Conservation (phyloP, 2,797 vertebrate species). For the Enteromius trimaculatus region DNA sequence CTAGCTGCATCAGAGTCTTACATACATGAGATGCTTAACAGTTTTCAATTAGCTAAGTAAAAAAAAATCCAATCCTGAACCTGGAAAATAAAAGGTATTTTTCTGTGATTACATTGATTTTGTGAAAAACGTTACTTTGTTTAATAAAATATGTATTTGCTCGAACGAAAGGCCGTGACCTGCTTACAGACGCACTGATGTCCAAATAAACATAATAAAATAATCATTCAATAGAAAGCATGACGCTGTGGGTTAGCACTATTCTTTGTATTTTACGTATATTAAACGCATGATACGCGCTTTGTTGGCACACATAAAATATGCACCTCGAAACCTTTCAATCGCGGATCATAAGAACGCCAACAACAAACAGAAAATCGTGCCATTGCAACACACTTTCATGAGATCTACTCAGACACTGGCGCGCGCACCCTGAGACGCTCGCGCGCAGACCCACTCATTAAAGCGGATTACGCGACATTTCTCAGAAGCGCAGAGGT, state of each 20-base stretch:
- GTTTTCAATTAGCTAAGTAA: background rate
- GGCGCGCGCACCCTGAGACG: too few species aligned
- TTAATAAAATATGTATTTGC: background rate
- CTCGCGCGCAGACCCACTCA: background rate
- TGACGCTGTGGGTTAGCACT: background rate
- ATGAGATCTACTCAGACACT: background rate
- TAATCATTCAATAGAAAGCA: background rate
- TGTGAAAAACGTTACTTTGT: background rate
- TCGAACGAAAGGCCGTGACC: background rate
- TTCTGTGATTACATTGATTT: background rate
- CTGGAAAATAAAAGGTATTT: background rate
- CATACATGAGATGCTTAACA: background rate
- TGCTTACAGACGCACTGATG: background rate
- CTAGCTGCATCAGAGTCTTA: background rate
- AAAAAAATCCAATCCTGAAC: background rate
- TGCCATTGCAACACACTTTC: background rate
- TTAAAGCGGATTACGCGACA: background rate
- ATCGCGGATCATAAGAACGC: background rate
- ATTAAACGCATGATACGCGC: background rate
- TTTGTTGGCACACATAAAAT: background rate
- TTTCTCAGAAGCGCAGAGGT: background rate
- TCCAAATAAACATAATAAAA: background rate
- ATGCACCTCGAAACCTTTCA: background rate
- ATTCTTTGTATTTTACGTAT: background rate
- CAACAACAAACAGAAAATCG: background rate